These are phyloP conservation scores for Neuroscelio doddi DNA, from an alignment of 2,888 invertebrate species.

Conservation along the genomic window DNA sequence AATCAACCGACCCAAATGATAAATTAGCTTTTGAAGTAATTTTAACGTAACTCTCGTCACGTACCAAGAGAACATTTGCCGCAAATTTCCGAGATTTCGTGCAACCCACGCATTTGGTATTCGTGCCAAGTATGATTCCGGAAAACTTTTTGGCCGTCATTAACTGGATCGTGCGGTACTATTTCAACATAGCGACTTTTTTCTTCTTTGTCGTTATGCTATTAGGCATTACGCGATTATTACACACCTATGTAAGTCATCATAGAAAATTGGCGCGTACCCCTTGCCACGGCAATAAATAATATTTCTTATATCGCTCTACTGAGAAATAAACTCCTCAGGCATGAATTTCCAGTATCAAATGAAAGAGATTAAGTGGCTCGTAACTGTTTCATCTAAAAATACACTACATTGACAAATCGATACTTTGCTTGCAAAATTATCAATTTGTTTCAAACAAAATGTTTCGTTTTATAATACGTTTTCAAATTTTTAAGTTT, in stretches of 20 bases:
- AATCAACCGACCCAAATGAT: constrained; percentile 35
- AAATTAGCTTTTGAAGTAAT: constrained; percentile 37
- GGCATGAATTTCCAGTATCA: constrained; percentile 13
- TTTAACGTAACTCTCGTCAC: constrained; percentile 38
- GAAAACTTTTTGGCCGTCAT: constrained; percentile 56
- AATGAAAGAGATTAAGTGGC: neutral
- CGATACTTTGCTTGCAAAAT: neutral
- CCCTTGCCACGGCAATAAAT: constrained; percentile 22
- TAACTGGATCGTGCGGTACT: constrained; percentile 51
- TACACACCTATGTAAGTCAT: constrained; percentile 1
- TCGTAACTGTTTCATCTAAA: too few relatives aligned
- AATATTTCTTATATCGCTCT: constrained; percentile 12
- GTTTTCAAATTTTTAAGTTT: too few relatives aligned
- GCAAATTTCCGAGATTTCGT: constrained; percentile 36
- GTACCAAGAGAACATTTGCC: constrained; percentile 32
- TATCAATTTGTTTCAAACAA: too few relatives aligned
- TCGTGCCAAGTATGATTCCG: constrained; percentile 49
- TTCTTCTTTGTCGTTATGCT: constrained; percentile 54
- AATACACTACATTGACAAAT: too few relatives aligned
- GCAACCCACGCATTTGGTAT: constrained; percentile 38
- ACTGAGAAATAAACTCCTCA: constrained; percentile 2
- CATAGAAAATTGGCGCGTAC: constrained; percentile 17
- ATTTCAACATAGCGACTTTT: constrained; percentile 33
- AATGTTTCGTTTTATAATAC: too few relatives aligned
- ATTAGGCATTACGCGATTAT: constrained; percentile 44